Base-by-base conservation (phyloP, 2,797 vertebrate species). In the Neomorphus geoffroyi region DNA sequence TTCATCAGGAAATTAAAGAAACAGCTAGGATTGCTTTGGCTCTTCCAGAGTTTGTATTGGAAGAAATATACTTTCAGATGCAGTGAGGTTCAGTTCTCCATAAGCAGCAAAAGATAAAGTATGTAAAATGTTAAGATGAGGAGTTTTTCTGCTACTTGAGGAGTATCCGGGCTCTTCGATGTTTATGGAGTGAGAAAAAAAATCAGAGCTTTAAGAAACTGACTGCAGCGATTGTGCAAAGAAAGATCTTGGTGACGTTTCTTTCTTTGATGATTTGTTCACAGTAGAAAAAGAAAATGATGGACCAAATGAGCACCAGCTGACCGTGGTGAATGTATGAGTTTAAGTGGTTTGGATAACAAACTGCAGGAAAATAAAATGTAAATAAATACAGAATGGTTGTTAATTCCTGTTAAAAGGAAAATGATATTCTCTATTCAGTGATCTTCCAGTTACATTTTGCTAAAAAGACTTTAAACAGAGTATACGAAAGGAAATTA, bases 321-420 rank as follows among this genome's bases (percentile, higher is more conserved):
- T 82, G 74, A 80, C 82, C 65, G 4, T 9, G 83, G 64, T 57
- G 39, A 46, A 33, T 62, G 60, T 11, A 62, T 57, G 81, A 85
- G 21, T 75, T 93, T 78, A 72, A 88, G 16, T 39, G 30, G 37
- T 86, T 88, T 86, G 85, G 54, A 56, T 88, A 84, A 77, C 27
- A 48, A 86, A 17, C 61, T 57, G 33, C 45, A 60, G 45, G 82
- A 85, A 93, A 83, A 41, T 26, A 80, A 67, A 75, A 61, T 48
- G 35, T 66, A 66, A 92, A 61, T 66, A 73, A 66, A 48, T 62
- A 51, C 30, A 58, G 82, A 86, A 77, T 3, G 2, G 16, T 60
- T 84, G 19, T 86, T 94, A 88, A 84, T 85, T 77, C 73, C 32
- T 91, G 73, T 83, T 75, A 62, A 86, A 93, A 90, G 75, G 80